A percentile compares a stretch with the other conserved stretches of the same genome.
Evolutionary conservation across 2,888 invertebrate genomes (phyloP).

Genomic region (Drosophila neonasuta): DNA sequence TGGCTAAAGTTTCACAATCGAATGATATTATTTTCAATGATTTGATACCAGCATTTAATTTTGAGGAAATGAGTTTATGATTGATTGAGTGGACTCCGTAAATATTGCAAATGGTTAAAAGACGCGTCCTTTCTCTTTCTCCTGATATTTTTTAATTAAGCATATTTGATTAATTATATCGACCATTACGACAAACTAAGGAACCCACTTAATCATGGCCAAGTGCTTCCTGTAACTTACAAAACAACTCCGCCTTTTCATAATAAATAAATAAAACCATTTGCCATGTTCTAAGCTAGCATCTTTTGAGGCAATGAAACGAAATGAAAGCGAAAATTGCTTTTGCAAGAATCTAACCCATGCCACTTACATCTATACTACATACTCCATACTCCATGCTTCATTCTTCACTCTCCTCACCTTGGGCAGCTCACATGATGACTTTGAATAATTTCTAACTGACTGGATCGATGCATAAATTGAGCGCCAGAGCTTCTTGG

Average conservation of each 20-base stretch:
- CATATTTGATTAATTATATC: conserved; percentile 70
- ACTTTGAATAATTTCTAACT: conserved; percentile 73
- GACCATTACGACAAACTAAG: conserved; percentile 59
- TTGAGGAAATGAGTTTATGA: neutral
- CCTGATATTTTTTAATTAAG: conserved; percentile 60
- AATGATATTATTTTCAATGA: too few species aligned
- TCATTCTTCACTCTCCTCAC: conserved; percentile 1
- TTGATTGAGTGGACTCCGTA: neutral
- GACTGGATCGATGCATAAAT: conserved; percentile 57
- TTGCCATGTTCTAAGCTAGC: conserved; percentile 13
- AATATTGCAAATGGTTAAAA: neutral
- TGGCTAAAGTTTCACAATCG: too few species aligned
- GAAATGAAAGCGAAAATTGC: conserved; percentile 65
- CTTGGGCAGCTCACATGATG: conserved; percentile 59
- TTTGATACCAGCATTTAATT: neutral
- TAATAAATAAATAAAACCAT: conserved; percentile 73
- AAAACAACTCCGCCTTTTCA: conserved; percentile 53
- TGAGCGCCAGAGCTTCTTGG: conserved; percentile 33
- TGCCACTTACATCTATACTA: neutral
- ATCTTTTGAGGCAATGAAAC: conserved; percentile 36
- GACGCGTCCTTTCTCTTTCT: neutral
- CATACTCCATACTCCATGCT: neutral
- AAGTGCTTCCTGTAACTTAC: conserved; percentile 46
- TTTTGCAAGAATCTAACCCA: conserved; percentile 42
- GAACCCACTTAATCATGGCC: conserved; percentile 63